Percentiles rank a stretch among this genome's conserved stretches.
Conservation (phyloP, 2,797 vertebrate species). For the Acrossocheilus wenchowensis region DNA sequence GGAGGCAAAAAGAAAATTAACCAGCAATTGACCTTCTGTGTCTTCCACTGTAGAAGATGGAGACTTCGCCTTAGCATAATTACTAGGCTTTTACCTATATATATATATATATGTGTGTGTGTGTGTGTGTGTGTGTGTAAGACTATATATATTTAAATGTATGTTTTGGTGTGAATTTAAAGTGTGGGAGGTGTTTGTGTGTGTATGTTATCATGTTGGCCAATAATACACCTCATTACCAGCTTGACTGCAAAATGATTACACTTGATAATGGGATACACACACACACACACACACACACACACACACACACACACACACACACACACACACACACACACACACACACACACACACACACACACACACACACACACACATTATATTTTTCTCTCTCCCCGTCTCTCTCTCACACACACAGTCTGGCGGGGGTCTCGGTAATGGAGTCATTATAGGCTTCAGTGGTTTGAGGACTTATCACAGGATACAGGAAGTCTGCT, state of each 20-base stretch:
- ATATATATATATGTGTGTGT: neutral
- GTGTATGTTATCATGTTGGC: constrained; percentile 77
- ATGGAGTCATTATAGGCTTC: constrained; percentile 86
- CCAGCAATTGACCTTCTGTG: constrained; percentile 90
- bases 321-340: constrained; percentile 64
- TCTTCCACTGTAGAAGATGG: constrained; percentile 86
- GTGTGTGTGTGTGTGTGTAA: neutral
- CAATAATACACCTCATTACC: constrained; percentile 89
- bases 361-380: constrained; percentile 55
- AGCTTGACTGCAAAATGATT: constrained; percentile 91
- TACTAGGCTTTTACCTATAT: constrained; percentile 82
- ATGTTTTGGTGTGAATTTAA: constrained; percentile 26
- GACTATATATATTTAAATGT: constrained; percentile 37
- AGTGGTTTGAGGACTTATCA: constrained; percentile 85
- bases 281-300: constrained; percentile 43
- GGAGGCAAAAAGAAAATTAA: constrained; percentile 90
- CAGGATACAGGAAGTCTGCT: constrained; percentile 83
- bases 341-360: constrained; percentile 74
- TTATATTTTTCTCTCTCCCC: constrained; percentile 7
- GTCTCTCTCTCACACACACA: constrained; percentile 69
- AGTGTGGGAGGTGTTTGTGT: constrained; percentile 23
- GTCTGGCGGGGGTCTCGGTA: constrained; percentile 82
- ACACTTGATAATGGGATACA: constrained; percentile 90
- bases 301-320: constrained; percentile 72
- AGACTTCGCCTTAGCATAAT: constrained; percentile 85